phyloP scores from a whole-genome alignment of 2,113 vertebrate species.

The Rhynchopsitta pachyrhyncha region DNA sequence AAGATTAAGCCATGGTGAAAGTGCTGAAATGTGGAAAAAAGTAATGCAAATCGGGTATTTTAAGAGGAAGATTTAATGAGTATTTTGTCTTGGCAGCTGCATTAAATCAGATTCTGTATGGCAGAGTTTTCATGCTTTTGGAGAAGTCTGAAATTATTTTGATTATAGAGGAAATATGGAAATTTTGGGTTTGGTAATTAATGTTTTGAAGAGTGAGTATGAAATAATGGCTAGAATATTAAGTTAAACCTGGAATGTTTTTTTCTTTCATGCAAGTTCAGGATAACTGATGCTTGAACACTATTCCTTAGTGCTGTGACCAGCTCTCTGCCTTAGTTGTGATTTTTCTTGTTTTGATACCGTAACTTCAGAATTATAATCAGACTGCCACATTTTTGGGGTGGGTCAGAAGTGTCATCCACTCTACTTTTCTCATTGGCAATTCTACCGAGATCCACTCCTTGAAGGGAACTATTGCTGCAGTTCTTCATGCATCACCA shows the following conservation, averaged over 20 bases:
- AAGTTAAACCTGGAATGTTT: not conserved
- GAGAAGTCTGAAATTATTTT: not conserved
- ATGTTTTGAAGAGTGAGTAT: not conserved
- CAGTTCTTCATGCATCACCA: too few relatives aligned
- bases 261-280: not conserved
- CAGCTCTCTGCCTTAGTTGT: fast-evolving
- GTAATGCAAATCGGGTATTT: not conserved
- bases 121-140: not conserved
- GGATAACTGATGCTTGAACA: not conserved
- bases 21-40: not conserved
- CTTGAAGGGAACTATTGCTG: not conserved
- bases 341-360: not conserved
- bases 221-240: not conserved
- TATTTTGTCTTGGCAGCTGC: not conserved
- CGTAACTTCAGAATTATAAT: too few relatives aligned
- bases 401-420: not conserved
- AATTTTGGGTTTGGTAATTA: not conserved
- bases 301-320: not conserved
- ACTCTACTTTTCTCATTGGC: too few relatives aligned
- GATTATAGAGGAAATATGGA: not conserved
- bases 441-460: fast-evolving
- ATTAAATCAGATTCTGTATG: not conserved
- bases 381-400: not conserved
- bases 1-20: not conserved
- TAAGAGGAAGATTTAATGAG: not conserved